Evolutionary conservation across 2,888 invertebrate species (phyloP).

Genomic region (Dugesia japonica): DNA sequence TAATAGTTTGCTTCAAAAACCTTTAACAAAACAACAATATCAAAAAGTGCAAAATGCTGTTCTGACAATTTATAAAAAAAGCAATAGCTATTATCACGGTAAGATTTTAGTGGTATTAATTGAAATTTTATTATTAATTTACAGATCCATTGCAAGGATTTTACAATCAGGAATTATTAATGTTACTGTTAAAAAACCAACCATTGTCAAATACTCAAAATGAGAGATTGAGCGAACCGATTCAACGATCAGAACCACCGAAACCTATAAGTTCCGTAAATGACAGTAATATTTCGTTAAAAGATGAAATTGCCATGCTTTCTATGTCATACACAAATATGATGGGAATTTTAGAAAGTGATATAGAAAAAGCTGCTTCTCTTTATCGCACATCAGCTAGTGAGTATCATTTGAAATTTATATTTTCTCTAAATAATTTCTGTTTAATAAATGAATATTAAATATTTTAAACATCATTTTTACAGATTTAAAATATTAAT

Average conservation of each 20-base stretch:
- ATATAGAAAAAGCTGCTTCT: slow-evolving; percentile 56
- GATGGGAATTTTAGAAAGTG: slow-evolving; percentile 34
- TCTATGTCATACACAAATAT: slow-evolving; percentile 36
- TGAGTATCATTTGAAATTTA: slow-evolving; percentile 48
- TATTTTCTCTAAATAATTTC: no score
- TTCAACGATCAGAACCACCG: background rate
- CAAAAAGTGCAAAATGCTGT: background rate
- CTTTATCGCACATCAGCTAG: slow-evolving; percentile 58
- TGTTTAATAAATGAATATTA: no score
- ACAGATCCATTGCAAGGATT: background rate
- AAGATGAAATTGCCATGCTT: slow-evolving; percentile 31
- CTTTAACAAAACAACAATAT: background rate
- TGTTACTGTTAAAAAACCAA: background rate
- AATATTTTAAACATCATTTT: no score
- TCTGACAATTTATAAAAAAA: background rate
- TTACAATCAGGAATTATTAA: background rate
- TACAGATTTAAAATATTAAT: no score
- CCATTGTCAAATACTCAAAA: background rate
- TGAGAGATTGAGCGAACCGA: background rate
- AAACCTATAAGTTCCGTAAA: background rate
- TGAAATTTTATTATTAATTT: background rate
- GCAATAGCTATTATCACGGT: background rate
- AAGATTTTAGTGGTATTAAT: no score
- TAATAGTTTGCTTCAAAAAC: background rate
- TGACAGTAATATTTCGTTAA: background rate